Conservation (phyloP, 2,113 vertebrate species). For the Myotis lucifugus region DNA sequence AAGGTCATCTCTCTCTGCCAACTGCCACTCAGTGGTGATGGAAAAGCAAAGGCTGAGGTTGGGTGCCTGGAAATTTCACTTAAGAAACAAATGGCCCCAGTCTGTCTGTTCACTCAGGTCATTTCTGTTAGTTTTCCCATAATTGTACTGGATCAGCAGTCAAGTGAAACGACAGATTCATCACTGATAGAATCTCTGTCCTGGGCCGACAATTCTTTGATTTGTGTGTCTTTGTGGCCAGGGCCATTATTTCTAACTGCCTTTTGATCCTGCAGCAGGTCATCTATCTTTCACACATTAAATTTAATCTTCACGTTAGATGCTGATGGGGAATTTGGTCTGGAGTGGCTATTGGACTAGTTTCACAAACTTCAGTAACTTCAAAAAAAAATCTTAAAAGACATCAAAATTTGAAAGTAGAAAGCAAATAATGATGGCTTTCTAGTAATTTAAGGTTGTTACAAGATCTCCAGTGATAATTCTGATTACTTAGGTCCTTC, state of each 20-base stretch:
- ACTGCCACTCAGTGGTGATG: slow-evolving; percentile 65
- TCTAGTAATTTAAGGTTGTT: not conserved
- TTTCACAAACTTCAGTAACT: not conserved
- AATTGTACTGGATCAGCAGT: slow-evolving; percentile 52
- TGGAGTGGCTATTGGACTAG: not conserved
- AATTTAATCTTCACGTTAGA: slow-evolving; percentile 69
- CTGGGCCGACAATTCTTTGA: slow-evolving; percentile 69
- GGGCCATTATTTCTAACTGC: slow-evolving; percentile 66
- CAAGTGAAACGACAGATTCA: slow-evolving; percentile 74
- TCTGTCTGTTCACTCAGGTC: slow-evolving; percentile 54
- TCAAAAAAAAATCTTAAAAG: not conserved
- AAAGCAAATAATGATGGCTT: not conserved
- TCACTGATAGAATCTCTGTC: slow-evolving; percentile 81
- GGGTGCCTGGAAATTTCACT: slow-evolving; percentile 68
- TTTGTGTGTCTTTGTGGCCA: slow-evolving; percentile 62
- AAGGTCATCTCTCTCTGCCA: slow-evolving; percentile 74
- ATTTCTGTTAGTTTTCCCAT: slow-evolving; percentile 70
- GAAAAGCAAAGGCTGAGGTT: slow-evolving; percentile 66
- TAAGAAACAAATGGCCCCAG: slow-evolving; percentile 66
- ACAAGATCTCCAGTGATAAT: not conserved
- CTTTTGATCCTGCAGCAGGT: slow-evolving; percentile 62
- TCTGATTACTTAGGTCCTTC: not conserved
- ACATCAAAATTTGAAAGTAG: slow-evolving; percentile 16
- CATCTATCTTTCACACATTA: slow-evolving; percentile 47
- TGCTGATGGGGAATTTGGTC: not conserved